Conservation (phyloP, 2,113 vertebrate species). For the Misgurnus mizolepis region DNA sequence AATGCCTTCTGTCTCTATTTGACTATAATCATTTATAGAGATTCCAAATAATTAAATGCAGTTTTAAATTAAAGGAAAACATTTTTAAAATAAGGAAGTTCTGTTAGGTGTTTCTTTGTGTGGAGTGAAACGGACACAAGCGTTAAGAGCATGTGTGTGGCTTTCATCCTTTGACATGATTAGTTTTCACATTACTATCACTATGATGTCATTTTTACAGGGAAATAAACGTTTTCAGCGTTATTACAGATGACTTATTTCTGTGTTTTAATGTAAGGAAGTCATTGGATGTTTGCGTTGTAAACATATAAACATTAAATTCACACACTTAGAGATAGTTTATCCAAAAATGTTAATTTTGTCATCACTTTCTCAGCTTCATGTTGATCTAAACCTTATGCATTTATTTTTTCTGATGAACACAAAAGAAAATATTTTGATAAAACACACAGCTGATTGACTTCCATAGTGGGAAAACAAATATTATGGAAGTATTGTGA, state of each 20-base stretch:
- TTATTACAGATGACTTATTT: background rate
- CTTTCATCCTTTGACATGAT: conserved; percentile 41
- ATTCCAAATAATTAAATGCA: conserved; percentile 73
- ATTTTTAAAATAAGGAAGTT: conserved; percentile 69
- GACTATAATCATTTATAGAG: conserved; percentile 57
- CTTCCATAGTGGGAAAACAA: too few species aligned
- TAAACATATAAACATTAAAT: background rate
- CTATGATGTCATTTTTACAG: conserved; percentile 62
- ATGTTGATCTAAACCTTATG: too few species aligned
- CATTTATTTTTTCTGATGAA: too few species aligned
- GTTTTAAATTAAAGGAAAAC: conserved; percentile 78
- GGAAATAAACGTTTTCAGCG: conserved; percentile 61
- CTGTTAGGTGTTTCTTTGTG: conserved; percentile 47
- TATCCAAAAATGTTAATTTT: too few species aligned
- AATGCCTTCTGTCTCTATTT: conserved; percentile 27
- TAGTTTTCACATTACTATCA: conserved; percentile 45
- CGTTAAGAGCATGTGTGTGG: conserved; percentile 48
- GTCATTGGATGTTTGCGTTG: too few species aligned
- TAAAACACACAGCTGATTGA: too few species aligned
- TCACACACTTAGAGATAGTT: background rate
- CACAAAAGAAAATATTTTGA: too few species aligned
- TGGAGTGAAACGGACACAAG: conserved; percentile 39
- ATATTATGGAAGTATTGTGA: too few species aligned
- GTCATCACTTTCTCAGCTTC: too few species aligned
- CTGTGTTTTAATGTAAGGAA: background rate